These are phyloP conservation scores for Mastomys coucha DNA, from an alignment of 2,113 vertebrate species.

Conservation along the genomic window DNA sequence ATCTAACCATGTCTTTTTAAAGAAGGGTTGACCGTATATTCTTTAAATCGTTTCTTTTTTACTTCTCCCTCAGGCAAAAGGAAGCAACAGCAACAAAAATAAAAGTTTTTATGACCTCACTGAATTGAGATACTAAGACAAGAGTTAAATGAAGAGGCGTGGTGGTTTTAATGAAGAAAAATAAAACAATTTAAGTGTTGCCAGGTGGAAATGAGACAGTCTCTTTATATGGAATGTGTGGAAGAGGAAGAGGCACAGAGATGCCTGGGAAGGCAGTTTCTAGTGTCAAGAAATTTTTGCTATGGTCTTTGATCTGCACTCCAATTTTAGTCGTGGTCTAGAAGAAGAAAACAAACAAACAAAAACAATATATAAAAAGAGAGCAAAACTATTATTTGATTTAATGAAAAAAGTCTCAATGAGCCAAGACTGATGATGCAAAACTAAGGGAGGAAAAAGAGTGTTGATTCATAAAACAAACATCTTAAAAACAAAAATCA, in stretches of 20 bases:
- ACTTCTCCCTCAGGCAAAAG: conserved; percentile 74
- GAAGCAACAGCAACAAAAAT: conserved; percentile 77
- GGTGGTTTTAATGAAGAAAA: conserved; percentile 81
- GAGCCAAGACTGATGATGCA: conserved; percentile 33
- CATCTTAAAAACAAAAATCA: conserved; percentile 43
- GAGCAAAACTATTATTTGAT: conserved; percentile 69
- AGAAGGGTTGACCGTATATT: conserved; percentile 72
- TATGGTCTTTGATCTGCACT: conserved; percentile 78
- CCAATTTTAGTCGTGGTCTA: conserved; percentile 70
- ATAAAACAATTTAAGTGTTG: conserved; percentile 78
- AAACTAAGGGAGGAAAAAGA: conserved; percentile 45
- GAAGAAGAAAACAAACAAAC: conserved; percentile 1
- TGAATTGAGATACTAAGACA: conserved; percentile 78
- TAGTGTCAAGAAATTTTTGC: conserved; percentile 71
- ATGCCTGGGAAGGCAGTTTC: conserved; percentile 65
- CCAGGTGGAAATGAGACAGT: conserved; percentile 78
- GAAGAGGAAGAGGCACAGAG: not conserved
- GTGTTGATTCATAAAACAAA: conserved; percentile 64
- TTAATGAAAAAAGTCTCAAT: conserved; percentile 68
- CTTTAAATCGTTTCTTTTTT: conserved; percentile 76
- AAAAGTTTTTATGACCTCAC: conserved; percentile 76
- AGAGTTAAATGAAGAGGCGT: conserved; percentile 79
- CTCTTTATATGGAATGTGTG: conserved; percentile 55
- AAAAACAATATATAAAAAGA: not conserved
- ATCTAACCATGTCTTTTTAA: conserved; percentile 79